Conservation (phyloP, 2,113 vertebrate genomes). For the Crocuta crocuta region DNA sequence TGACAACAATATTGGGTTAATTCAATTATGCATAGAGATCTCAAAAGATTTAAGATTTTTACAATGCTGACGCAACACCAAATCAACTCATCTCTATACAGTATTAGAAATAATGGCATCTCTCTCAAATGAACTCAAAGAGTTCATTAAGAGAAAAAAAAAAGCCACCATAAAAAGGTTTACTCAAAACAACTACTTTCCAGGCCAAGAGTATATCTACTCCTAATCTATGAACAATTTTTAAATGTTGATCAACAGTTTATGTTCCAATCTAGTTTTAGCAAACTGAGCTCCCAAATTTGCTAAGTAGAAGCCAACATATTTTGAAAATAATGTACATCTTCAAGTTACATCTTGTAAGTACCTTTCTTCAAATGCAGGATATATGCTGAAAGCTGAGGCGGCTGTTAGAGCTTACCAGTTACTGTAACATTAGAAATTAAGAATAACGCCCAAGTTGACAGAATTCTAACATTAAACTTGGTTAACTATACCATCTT, state of each 20-base stretch:
- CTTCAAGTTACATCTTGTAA: not conserved
- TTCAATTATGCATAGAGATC: not conserved
- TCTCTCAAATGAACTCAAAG: constrained; percentile 56
- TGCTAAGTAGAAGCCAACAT: constrained; percentile 5
- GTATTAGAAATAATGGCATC: not conserved
- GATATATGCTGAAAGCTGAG: not conserved
- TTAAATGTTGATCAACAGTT: not conserved
- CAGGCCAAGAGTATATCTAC: not conserved
- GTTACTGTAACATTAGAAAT: not conserved
- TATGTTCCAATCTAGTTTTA: not conserved
- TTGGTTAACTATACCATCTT: constrained; percentile 85
- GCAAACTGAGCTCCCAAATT: constrained; percentile 31
- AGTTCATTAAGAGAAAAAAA: not conserved
- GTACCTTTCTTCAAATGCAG: constrained; percentile 58
- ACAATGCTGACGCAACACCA: constrained; percentile 24
- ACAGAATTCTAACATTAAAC: constrained; percentile 11
- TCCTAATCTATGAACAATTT: not conserved
- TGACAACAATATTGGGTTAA: constrained; percentile 37
- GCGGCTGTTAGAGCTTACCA: not conserved
- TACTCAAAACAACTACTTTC: constrained; percentile 24
- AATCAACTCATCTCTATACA: constrained; percentile 14
- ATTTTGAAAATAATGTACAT: constrained; percentile 26
- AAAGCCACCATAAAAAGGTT: not conserved
- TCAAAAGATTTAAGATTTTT: not conserved
- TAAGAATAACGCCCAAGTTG: not conserved